phyloP scores from a whole-genome alignment of 2,888 invertebrate species.

The Mantis religiosa region DNA sequence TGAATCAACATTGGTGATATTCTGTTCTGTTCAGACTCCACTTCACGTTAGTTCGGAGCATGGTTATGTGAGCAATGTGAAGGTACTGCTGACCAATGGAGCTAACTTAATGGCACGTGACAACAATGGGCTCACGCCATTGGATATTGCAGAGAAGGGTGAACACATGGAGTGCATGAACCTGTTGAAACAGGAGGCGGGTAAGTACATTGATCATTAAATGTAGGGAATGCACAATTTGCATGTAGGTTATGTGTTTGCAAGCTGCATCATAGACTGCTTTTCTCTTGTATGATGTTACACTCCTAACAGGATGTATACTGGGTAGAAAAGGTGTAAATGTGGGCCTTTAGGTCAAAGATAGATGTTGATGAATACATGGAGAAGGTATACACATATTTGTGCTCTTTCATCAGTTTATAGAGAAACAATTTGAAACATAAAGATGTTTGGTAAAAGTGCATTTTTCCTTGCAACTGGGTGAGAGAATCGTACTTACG shows the following conservation, averaged over 20 bases:
- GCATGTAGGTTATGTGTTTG: background rate
- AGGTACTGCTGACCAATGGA: slow-evolving; percentile 60
- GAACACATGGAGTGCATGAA: slow-evolving; percentile 62
- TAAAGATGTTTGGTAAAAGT: too few species aligned
- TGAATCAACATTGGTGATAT: too few species aligned
- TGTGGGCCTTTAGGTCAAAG: too few species aligned
- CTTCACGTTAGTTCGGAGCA: slow-evolving; percentile 78
- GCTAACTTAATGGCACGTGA: slow-evolving; percentile 62
- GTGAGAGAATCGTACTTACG: too few species aligned
- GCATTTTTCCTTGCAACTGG: too few species aligned
- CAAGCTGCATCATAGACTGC: background rate
- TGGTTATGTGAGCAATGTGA: slow-evolving; percentile 68
- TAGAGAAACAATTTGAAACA: too few species aligned
- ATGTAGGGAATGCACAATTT: too few species aligned
- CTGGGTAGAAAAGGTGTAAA: too few species aligned
- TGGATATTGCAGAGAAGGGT: slow-evolving; percentile 66
- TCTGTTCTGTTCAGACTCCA: slow-evolving; percentile 57
- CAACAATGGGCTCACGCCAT: slow-evolving; percentile 64
- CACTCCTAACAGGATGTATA: background rate
- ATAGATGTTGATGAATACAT: too few species aligned
- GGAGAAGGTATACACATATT: too few species aligned
- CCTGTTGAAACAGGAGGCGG: slow-evolving; percentile 61
- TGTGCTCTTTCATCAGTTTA: too few species aligned
- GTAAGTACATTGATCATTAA: slow-evolving; percentile 44
- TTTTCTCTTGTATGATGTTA: background rate